Percentiles rank a stretch among this genome's conserved stretches.
Conservation (phyloP, 2,797 vertebrate species). For the Etheostoma perlongum region DNA sequence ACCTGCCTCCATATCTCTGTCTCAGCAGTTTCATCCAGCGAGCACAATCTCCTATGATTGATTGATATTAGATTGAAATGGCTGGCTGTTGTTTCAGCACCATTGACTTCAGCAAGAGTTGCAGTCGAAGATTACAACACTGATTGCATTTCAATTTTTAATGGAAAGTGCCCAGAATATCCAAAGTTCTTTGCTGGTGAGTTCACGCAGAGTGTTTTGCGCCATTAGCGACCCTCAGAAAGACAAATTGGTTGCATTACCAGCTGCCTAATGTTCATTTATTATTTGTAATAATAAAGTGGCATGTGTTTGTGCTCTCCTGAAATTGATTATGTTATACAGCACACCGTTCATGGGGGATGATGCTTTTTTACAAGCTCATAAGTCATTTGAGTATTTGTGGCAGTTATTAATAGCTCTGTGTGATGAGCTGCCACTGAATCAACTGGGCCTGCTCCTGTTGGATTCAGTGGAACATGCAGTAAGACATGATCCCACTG, state of each 20-base stretch:
- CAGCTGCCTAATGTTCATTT: slow-evolving; percentile 81
- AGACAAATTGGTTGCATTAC: slow-evolving; percentile 87
- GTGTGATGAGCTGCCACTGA: slow-evolving; percentile 59
- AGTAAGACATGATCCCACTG: slow-evolving; percentile 37
- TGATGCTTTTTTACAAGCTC: slow-evolving; percentile 65
- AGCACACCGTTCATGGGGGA: slow-evolving; percentile 56
- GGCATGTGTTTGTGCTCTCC: slow-evolving; percentile 68
- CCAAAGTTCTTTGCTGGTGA: slow-evolving; percentile 65
- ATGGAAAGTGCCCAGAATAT: slow-evolving; percentile 75
- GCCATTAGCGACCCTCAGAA: slow-evolving; percentile 83
- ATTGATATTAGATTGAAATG: slow-evolving; percentile 77
- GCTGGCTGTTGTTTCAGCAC: slow-evolving; percentile 78
- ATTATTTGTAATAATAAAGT: slow-evolving; percentile 84
- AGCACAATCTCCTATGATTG: slow-evolving; percentile 69
- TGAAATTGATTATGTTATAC: slow-evolving; percentile 77
- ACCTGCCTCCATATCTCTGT: slow-evolving; percentile 37
- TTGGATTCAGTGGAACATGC: slow-evolving; percentile 45
- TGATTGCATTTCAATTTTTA: slow-evolving; percentile 83
- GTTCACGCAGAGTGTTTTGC: slow-evolving; percentile 76
- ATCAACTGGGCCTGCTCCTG: slow-evolving; percentile 53
- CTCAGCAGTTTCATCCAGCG: slow-evolving; percentile 57
- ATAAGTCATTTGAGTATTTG: slow-evolving; percentile 68
- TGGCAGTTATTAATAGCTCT: slow-evolving; percentile 72
- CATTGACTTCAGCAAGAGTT: slow-evolving; percentile 70
- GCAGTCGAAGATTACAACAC: slow-evolving; percentile 74